Percentiles rank a stretch among this genome's conserved stretches.
Evolutionary conservation across 2,888 invertebrate genomes (phyloP).

Genomic region (Neoaliturus tenellus): DNA sequence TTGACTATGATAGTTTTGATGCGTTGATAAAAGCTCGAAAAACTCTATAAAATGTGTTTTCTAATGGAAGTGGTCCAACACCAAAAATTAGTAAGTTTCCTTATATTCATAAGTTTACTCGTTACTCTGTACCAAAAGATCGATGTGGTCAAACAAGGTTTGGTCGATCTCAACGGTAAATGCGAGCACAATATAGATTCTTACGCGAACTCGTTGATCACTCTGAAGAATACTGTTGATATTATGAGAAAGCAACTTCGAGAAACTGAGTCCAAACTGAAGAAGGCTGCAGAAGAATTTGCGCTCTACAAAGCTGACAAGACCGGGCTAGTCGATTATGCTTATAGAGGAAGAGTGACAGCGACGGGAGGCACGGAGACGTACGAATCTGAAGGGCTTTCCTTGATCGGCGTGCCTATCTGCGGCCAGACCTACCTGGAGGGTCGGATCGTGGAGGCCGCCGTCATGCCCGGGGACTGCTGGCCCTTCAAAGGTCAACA

Average conservation of each 20-base stretch:
- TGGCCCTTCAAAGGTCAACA: slow-evolving; percentile 35
- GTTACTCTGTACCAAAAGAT: not conserved
- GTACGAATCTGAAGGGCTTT: slow-evolving; percentile 1
- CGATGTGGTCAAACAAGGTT: not conserved
- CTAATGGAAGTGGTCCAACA: not conserved
- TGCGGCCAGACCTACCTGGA: slow-evolving; percentile 23
- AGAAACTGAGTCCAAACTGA: not conserved
- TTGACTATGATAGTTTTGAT: no score
- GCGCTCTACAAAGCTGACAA: not conserved
- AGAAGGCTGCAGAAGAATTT: not conserved
- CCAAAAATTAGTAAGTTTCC: not conserved
- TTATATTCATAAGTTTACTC: not conserved
- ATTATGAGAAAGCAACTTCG: not conserved
- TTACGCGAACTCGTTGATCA: not conserved
- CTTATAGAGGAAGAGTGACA: slow-evolving; percentile 6
- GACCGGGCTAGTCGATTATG: slow-evolving; percentile 20
- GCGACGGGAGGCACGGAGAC: not conserved
- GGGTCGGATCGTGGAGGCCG: not conserved
- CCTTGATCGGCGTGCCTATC: not conserved
- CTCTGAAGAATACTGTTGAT: not conserved
- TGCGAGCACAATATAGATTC: not conserved
- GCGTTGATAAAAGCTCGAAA: no score
- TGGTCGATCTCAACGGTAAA: not conserved
- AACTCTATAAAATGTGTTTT: slow-evolving; percentile 17
- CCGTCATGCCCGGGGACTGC: slow-evolving; percentile 36